These are phyloP conservation scores for Spinus pinus DNA, from an alignment of 2,797 vertebrate species.

Conservation along the genomic window DNA sequence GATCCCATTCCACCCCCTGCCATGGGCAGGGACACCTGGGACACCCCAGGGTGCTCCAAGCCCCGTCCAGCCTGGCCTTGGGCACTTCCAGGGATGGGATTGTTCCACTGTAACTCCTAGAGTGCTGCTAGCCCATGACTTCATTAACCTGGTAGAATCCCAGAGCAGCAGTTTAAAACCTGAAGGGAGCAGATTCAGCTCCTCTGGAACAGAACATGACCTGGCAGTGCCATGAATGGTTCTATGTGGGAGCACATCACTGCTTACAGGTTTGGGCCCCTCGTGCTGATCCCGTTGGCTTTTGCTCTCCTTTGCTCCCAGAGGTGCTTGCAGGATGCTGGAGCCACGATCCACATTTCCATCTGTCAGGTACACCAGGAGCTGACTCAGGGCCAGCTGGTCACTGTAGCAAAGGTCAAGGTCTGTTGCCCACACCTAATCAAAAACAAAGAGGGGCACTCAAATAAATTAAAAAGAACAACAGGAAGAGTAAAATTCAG, in stretches of 20 bases:
- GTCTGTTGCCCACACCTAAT: slow-evolving; percentile 90
- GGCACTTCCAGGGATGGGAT: neutral
- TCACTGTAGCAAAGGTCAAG: slow-evolving; percentile 87
- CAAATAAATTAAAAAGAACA: neutral
- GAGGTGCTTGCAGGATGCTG: slow-evolving; percentile 75
- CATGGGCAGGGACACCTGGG: neutral
- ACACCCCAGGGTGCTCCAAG: neutral
- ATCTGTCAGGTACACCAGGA: slow-evolving; percentile 83
- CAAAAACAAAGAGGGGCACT: neutral
- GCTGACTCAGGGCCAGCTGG: slow-evolving; percentile 89
- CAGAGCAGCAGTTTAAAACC: neutral
- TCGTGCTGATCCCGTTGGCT: fast-evolving
- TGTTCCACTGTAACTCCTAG: neutral
- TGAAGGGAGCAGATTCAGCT: neutral
- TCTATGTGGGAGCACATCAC: neutral
- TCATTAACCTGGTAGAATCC: neutral
- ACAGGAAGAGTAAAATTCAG: neutral
- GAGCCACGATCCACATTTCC: slow-evolving; percentile 79
- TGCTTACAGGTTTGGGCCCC: neutral
- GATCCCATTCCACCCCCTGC: neutral
- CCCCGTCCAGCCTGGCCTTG: fast-evolving
- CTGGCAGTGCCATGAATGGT: too few relatives aligned
- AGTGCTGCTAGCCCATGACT: fast-evolving
- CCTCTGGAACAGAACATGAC: neutral
- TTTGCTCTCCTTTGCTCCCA: slow-evolving; percentile 26